A percentile compares a stretch with the other conserved stretches of the same genome.
Evolutionary conservation across 37 sponge, comb jelly and placozoan genomes (phyloP).

Genomic region (Theonella swinhoei): DNA sequence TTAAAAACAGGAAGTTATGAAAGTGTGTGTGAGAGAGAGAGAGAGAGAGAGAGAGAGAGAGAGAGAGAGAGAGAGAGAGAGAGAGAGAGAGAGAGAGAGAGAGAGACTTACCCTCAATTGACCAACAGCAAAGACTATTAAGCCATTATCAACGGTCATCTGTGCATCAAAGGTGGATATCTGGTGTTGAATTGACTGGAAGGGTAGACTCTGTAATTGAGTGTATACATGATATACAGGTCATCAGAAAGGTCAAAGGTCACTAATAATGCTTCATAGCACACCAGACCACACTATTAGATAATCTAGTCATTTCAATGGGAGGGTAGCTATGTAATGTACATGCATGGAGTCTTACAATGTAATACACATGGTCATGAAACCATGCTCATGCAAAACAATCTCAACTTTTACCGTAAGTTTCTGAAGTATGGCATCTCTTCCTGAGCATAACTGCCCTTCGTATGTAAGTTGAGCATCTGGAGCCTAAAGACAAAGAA

Average conservation of each 20-base stretch:
- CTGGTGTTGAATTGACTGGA: constrained; percentile 64
- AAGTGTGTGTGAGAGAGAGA: no score
- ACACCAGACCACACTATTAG: no score
- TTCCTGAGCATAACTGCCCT: constrained; percentile 49
- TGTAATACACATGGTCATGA: no score
- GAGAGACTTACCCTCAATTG: constrained; percentile 92
- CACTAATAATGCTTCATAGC: no score
- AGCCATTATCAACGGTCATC: constrained; percentile 53
- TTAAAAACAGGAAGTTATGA: no score
- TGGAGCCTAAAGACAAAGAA: constrained; percentile 33
- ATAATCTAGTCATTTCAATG: no score
- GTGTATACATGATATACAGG: background rate
- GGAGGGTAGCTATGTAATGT: background rate
- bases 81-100: no score
- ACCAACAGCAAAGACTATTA: constrained; percentile 72
- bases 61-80: no score
- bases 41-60: no score
- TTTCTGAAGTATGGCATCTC: constrained; percentile 67
- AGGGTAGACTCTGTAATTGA: constrained; percentile 67
- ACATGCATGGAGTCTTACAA: background rate
- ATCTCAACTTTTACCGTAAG: constrained; percentile 61
- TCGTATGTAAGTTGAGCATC: constrained; percentile 75
- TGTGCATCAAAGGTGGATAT: constrained; percentile 65
- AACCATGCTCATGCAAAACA: no score
- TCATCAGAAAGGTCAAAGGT: no score